Evolutionary conservation across 2,797 vertebrate genomes (phyloP).

Genomic region (Margarornis squamiger): DNA sequence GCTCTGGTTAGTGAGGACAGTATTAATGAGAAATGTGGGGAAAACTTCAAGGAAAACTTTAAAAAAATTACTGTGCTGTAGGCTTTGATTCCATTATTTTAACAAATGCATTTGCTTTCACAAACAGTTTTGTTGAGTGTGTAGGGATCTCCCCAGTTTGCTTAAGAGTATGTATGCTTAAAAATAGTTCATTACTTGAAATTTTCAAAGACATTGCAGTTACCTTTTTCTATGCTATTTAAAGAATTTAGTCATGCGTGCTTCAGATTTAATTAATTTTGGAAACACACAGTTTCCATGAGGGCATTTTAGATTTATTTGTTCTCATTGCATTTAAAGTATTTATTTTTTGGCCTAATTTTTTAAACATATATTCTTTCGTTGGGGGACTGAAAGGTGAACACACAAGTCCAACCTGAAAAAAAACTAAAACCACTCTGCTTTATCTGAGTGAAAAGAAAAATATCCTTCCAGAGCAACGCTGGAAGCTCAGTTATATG

Average conservation of each 20-base stretch:
- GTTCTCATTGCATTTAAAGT: neutral
- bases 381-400: neutral
- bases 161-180: accelerated
- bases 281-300: neutral
- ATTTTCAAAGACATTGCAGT: neutral
- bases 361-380: neutral
- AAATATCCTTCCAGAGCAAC: neutral
- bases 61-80: neutral
- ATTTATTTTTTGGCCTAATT: neutral
- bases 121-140: neutral
- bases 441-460: neutral
- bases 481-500: neutral
- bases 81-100: neutral
- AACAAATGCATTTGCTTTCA: neutral
- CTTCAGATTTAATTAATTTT: neutral
- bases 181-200: neutral
- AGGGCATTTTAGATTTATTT: neutral
- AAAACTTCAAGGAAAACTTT: neutral
- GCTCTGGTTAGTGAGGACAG: neutral
- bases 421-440: neutral
- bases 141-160: neutral
- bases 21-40: neutral
- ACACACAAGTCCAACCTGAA: neutral
- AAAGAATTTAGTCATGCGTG: neutral
- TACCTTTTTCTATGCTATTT: neutral